Evolutionary conservation across 2,888 invertebrate species (phyloP).

Genomic region (Sipha maydis): DNA sequence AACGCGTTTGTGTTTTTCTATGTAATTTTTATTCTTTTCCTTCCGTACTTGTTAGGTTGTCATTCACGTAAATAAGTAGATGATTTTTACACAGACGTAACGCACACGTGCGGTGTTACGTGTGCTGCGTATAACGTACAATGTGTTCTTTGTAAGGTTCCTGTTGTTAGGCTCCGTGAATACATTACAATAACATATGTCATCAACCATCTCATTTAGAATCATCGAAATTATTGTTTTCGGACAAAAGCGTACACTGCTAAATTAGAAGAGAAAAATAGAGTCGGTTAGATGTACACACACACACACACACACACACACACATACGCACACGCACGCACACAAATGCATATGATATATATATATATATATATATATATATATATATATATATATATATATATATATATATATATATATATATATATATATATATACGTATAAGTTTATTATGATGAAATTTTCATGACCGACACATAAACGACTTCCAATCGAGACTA

Average conservation of each 20-base stretch:
- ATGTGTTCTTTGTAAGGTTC: neutral
- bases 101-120: too few species aligned
- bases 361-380: too few species aligned
- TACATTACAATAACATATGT: neutral
- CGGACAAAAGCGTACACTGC: neutral
- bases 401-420: too few species aligned
- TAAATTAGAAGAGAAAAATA: neutral
- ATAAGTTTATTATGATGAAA: slow-evolving; percentile 5
- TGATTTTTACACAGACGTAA: neutral
- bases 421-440: too few species aligned
- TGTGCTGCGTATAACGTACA: too few species aligned
- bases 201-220: neutral
- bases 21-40: neutral
- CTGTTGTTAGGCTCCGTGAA: neutral
- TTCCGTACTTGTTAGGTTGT: neutral
- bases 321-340: too few species aligned
- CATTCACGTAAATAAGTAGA: neutral
- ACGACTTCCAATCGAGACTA: slow-evolving; percentile 26
- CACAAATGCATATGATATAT: too few species aligned
- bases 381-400: too few species aligned
- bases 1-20: neutral
- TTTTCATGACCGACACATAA: slow-evolving; percentile 6
- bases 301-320: too few species aligned
- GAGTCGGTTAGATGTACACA: neutral
- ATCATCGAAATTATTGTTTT: neutral